Base-by-base conservation (phyloP, 1,140 invertebrate genomes). In the Zaprionus kolodkinae region DNA sequence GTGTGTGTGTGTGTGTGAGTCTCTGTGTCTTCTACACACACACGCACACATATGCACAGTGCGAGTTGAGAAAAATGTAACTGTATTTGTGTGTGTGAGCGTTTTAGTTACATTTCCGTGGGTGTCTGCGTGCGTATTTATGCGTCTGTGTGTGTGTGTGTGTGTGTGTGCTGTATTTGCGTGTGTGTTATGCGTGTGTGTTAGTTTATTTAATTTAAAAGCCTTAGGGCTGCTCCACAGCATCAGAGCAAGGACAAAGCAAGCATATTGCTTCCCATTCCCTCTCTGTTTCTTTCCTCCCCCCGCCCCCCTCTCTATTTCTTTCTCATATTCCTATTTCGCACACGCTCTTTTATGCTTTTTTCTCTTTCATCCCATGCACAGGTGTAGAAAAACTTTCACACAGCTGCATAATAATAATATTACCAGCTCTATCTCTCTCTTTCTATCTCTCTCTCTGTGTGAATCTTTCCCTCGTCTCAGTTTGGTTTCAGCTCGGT, bases 171-270 rank as follows among this genome's bases (percentile, higher is more conserved):
- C n/a, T n/a, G n/a, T n/a, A n/a, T 15, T n/a, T 71, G 68, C 33
- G 48, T 60, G 38, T 65, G 35, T 40, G n/a, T 57, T 21, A 21
- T 21, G 45, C 36, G 13, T 61, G 30, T 63, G 62, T 69, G 64
- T 76, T 85, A 81, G 81, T 84, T 84, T 80, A 84, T 81, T 84
- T 84, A 86, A 86, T 84, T 84, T 81, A 60, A 86, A 84, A 75
- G 70, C 81, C 81, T 70, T 4, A 38, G 73, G 73, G 35, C 15
- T 65, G 33, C 13, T 40, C 13, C 13, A 30, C 21, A 50, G 0
- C 40, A 21, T 52, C 17, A 60, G 30, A 60, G 52, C 38, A 57
- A 48, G 57, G 12, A 38, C 65, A 56, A 66, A 75, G 56, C 55
- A 35, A 62, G 59, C 65, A 70, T 57, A 80, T 64, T 57, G 40